Base-by-base conservation (phyloP, 2,113 vertebrate genomes). In the Psittacus erithacus region DNA sequence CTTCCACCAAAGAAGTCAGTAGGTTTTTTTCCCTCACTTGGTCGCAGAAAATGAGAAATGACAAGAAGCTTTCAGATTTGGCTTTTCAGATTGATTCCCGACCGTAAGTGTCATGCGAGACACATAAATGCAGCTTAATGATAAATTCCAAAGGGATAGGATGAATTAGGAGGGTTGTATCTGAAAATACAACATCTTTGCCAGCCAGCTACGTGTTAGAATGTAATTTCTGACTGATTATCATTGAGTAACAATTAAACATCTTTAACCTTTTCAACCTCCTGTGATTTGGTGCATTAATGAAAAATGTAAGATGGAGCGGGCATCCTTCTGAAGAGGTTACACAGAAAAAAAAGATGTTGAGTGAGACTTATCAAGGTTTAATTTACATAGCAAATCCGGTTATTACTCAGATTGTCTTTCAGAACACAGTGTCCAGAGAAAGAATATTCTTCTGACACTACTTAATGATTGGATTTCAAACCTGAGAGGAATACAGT, bases 191-290 rank as follows among this genome's bases (percentile, higher is more conserved):
- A 67, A 62, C 41, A 43, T 86, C 59, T 94, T 92, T 91, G 39
- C 81, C 86, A 85, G 69, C 38, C 28, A 91, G 55, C 28, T 92
- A 83, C 67, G 57, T 73, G 46, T 49, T 77, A 67, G 64, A 92
- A 88, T 92, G 35, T 88, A 13, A 35, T 91, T 93, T 95, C 88
- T 88, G 76, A 50, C 92, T 92, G 88, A 94, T 97, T 96, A 94
- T 95, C 68, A 92, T 90, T 74, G 88, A 93, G 60, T 57, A 93
- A 92, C 94, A 97, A 96, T 98, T 97, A 97, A 96, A 86, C 88
- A 88, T 93, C 94, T 97, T 97, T 95, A 97, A 97, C 93, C 95
- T 96, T 97, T 94, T 88, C 91, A 96, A 84, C 92, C 83, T 95
- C 81, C 43, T 78, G 68, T 97, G 95, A 90, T 94, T 84, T 93